Evolutionary conservation across 92 coral and sea anemone species (phyloP).

Genomic region (Paragorgia papillata): DNA sequence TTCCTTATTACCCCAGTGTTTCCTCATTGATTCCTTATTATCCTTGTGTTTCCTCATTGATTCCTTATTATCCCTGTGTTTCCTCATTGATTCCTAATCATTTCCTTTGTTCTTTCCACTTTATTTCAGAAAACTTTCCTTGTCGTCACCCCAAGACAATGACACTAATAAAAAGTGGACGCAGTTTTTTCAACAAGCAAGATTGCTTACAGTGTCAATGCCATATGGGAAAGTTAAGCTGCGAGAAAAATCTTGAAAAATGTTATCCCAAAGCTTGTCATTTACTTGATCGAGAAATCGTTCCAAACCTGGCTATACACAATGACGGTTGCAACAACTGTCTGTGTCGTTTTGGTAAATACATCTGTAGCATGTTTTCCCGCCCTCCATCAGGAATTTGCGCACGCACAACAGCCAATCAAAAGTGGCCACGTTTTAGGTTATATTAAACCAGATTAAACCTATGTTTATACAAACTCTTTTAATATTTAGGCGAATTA

Average conservation of each 20-base stretch:
- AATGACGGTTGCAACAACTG: slow-evolving; percentile 92
- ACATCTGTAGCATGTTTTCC: not conserved
- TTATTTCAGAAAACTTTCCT: slow-evolving; percentile 24
- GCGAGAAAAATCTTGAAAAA: slow-evolving; percentile 57
- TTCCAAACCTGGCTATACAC: slow-evolving; percentile 67
- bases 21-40: too few relatives aligned
- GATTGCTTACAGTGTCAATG: slow-evolving; percentile 86
- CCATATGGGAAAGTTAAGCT: slow-evolving; percentile 55
- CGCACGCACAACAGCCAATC: too few relatives aligned
- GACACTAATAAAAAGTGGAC: slow-evolving; percentile 47
- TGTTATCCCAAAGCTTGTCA: slow-evolving; percentile 71
- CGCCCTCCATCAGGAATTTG: too few relatives aligned
- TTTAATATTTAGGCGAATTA: slow-evolving; percentile 74
- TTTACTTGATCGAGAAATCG: slow-evolving; percentile 60
- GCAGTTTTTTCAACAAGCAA: slow-evolving; percentile 60
- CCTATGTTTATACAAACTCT: too few relatives aligned
- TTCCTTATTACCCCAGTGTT: too few relatives aligned
- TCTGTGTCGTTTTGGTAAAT: slow-evolving; percentile 84
- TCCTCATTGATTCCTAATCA: too few relatives aligned
- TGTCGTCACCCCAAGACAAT: slow-evolving; percentile 45
- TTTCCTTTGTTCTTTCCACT: too few relatives aligned
- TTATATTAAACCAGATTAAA: too few relatives aligned
- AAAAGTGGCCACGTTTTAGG: too few relatives aligned
- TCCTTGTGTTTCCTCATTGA: too few relatives aligned
- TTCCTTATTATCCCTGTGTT: too few relatives aligned